phyloP scores from a whole-genome alignment of 2,113 vertebrate species.

The Hyla sarda region DNA sequence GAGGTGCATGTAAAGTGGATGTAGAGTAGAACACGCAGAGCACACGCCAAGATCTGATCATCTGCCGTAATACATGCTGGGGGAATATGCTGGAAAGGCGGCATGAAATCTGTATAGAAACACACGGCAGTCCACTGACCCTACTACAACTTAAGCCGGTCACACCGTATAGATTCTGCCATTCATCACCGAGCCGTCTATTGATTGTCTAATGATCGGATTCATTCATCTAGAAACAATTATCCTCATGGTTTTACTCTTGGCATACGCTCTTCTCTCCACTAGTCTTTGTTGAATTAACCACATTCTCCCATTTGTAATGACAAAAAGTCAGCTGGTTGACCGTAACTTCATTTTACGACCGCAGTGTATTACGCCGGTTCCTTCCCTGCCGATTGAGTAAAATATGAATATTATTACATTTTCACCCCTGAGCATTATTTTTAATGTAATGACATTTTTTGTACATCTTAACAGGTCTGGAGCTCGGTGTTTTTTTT shows the following conservation, averaged over 20 bases:
- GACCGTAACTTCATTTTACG: neutral
- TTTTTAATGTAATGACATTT: too few species aligned
- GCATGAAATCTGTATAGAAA: neutral
- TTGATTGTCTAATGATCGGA: neutral
- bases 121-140: neutral
- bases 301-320: neutral
- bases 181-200: neutral
- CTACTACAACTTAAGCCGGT: neutral
- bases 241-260: neutral
- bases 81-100: neutral
- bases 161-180: neutral
- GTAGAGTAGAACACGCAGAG: slow-evolving; percentile 13
- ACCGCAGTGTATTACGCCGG: neutral
- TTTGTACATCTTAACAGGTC: neutral
- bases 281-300: neutral
- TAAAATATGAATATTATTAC: neutral
- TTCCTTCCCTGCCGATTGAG: neutral
- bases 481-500: too few species aligned
- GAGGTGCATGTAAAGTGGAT: slow-evolving; percentile 39
- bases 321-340: neutral
- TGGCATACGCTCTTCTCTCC: neutral
- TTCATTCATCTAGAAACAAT: slow-evolving; percentile 17
- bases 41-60: slow-evolving; percentile 3
- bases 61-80: neutral
- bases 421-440: too few species aligned